Percentiles rank a stretch among this genome's conserved stretches.
Conservation (phyloP, 2,888 invertebrate genomes). For the Dorcus parallelipipedus region DNA sequence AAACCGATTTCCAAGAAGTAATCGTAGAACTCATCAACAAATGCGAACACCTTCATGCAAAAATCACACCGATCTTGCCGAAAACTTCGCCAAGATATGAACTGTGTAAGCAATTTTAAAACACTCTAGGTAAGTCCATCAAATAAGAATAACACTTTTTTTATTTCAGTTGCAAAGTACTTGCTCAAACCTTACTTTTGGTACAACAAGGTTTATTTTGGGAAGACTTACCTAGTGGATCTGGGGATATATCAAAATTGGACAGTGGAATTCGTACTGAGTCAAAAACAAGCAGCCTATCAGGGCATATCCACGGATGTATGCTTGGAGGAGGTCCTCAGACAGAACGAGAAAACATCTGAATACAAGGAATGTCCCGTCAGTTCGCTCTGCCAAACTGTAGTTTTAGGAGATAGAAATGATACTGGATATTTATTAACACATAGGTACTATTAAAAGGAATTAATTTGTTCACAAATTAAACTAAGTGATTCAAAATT, state of each 20-base stretch:
- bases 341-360: constrained; percentile 7
- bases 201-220: constrained; percentile 19
- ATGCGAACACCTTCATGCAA: constrained; percentile 22
- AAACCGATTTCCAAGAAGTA: background rate
- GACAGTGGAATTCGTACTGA: constrained; percentile 27
- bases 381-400: constrained; percentile 28
- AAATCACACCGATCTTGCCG: constrained; percentile 24
- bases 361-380: constrained; percentile 23
- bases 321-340: constrained; percentile 34
- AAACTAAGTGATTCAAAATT: no score
- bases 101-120: constrained; percentile 27
- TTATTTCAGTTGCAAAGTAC: constrained; percentile 21
- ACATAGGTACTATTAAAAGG: constrained; percentile 28
- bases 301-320: constrained; percentile 31
- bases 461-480: no score
- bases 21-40: constrained; percentile 20
- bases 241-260: constrained; percentile 33
- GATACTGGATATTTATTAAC: constrained; percentile 37
- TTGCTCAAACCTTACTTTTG: constrained; percentile 27
- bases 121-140: constrained; percentile 2
- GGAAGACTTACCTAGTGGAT: constrained; percentile 14
- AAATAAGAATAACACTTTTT: background rate
- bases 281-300: constrained; percentile 29
- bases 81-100: constrained; percentile 25
- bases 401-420: constrained; percentile 29